Evolutionary conservation across 2,888 invertebrate species (phyloP), one percentile per base, ranked within the genome.

Genomic region (Acutogordius australiensis): DNA sequence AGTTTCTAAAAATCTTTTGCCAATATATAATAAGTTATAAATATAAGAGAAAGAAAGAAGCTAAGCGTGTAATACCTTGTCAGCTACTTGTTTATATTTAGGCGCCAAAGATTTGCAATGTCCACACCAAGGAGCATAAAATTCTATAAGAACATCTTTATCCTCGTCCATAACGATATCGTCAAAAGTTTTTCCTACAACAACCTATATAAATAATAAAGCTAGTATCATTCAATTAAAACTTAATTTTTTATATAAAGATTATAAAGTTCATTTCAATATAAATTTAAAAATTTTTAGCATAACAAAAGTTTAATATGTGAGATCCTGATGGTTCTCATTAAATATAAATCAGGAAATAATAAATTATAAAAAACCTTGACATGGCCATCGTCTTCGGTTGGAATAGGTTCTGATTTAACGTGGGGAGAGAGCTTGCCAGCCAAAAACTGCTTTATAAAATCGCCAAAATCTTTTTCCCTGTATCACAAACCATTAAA

Each of bases 71-170:
- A n/a, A 37, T 37, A 73, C 71, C 69, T 72, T 74, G 62, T 68
- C 68, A 61, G 84, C 97, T 30, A 97, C 76, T 72, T 97, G 90
- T 62, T 91, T 90, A 73, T 78, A 97, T 61, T 84, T 77, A 26
- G 97, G 97, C 1, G 84, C 78, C 58, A 99, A 76, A 71, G 83
- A 84, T 74, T 97, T 94, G 76, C 97, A 99, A 70, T 97, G 94
- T 65, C 94, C 91, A 71, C 88, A 90, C 91, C 91, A 94, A 1
- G 91, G 91, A 37, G 94, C 94, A 72, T 97, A 97, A 76, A 97
- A 97, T 74, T 99, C 94, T 65, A 97, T 78, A 51, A 99, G 77
- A 1, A 85, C 84, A 70, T 99, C 97, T 69, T 86, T 82, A 30
- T 77, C 82, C 66, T 84, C 82, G 69, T 94, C 82, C 1, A 79